A percentile compares a stretch with the other conserved stretches of the same genome.
Evolutionary conservation across 2,888 invertebrate species (phyloP).

Genomic region (Caenorhabditis sp.): DNA sequence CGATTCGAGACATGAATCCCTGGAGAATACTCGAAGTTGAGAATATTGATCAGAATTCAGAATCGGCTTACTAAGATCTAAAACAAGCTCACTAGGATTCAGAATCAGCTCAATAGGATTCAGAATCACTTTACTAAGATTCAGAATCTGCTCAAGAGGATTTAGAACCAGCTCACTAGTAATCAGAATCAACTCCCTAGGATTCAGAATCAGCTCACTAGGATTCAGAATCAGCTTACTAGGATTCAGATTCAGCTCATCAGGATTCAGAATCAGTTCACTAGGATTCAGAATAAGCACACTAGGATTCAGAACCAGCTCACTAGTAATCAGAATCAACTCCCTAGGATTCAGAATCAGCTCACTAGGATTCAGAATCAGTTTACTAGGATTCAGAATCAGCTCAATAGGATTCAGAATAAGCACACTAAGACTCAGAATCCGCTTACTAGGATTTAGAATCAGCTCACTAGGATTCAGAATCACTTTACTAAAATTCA

Average conservation of each 20-base stretch:
- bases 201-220: too few relatives aligned
- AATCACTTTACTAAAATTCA: not conserved
- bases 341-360: too few relatives aligned
- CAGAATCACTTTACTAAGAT: not conserved
- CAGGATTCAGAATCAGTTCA: not conserved
- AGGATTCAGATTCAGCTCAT: not conserved
- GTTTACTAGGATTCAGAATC: not conserved
- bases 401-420: not conserved
- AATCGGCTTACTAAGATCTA: not conserved
- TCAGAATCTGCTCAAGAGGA: not conserved
- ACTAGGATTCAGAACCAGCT: not conserved
- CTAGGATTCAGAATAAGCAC: not conserved
- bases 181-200: not conserved
- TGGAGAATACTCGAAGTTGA: too few relatives aligned
- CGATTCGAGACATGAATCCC: constrained; percentile 44
- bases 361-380: not conserved
- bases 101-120: not conserved
- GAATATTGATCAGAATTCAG: not conserved
- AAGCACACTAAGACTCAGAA: not conserved
- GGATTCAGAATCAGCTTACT: not conserved
- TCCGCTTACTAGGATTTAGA: not conserved
- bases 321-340: not conserved
- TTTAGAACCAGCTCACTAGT: not conserved
- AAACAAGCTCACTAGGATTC: not conserved
- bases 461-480: not conserved